Percentiles rank a stretch among this genome's conserved stretches.
phyloP scores from a whole-genome alignment of 2,888 invertebrate species.

The Leucophora obtusa region DNA sequence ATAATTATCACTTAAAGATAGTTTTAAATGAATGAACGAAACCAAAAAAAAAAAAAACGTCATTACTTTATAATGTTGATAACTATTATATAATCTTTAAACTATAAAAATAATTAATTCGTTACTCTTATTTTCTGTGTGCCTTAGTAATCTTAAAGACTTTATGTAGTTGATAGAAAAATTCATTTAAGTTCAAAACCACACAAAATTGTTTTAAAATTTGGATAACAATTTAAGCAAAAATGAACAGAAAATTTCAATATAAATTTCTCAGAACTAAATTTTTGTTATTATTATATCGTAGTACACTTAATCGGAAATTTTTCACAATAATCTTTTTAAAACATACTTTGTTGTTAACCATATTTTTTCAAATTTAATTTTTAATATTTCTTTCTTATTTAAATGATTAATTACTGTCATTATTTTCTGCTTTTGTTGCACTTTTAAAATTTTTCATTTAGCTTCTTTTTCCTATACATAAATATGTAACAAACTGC shows the following conservation, averaged over 20 bases:
- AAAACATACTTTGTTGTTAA: no score
- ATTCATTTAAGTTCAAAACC: neutral
- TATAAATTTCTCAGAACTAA: no score
- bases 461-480: neutral
- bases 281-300: no score
- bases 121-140: constrained; percentile 50
- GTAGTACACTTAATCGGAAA: no score
- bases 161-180: constrained; percentile 61
- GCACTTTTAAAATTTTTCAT: constrained; percentile 38
- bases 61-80: constrained; percentile 13
- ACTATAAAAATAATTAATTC: constrained; percentile 61
- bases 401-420: constrained; percentile 55
- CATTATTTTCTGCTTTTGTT: constrained; percentile 58
- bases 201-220: neutral
- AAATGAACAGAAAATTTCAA: neutral
- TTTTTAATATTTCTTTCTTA: neutral
- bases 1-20: constrained; percentile 60
- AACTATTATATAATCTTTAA: constrained; percentile 25
- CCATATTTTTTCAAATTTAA: neutral
- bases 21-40: constrained; percentile 25
- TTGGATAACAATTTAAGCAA: neutral
- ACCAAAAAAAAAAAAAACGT: constrained; percentile 12
- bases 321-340: no score
- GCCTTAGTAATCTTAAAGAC: constrained; percentile 73
- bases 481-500: constrained; percentile 24